These are phyloP conservation scores for Lithophane socia DNA, from an alignment of 2,888 invertebrate genomes.

Conservation along the genomic window DNA sequence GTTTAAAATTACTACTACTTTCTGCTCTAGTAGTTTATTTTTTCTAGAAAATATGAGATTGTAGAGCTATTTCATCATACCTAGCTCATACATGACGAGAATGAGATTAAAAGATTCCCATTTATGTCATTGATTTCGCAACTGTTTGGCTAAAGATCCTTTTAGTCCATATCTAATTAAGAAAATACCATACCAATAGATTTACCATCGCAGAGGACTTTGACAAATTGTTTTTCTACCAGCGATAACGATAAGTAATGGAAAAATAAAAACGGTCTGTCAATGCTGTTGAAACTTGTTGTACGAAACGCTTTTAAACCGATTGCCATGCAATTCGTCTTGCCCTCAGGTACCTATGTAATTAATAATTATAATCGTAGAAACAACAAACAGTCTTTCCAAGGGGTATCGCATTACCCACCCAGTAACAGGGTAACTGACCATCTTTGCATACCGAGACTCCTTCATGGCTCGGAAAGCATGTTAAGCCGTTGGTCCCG, in stretches of 20 bases:
- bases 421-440: no score
- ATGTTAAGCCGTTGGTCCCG: no score
- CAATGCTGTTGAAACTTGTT: neutral
- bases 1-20: slow-evolving; percentile 34
- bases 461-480: no score
- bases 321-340: neutral
- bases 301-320: neutral
- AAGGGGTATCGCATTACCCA: no score
- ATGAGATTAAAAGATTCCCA: slow-evolving; percentile 58
- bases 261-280: neutral
- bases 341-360: neutral
- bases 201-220: neutral
- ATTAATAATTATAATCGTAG: neutral
- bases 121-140: slow-evolving; percentile 20
- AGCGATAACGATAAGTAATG: neutral
- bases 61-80: slow-evolving; percentile 57
- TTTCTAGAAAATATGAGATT: slow-evolving; percentile 58
- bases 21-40: slow-evolving; percentile 43
- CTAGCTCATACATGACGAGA: slow-evolving; percentile 63
- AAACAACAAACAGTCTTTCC: no score
- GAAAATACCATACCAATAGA: no score
- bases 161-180: neutral
- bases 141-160: neutral
- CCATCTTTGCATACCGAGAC: no score
- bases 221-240: neutral